Base-by-base conservation (phyloP, 1,140 invertebrate genomes). In the Hypothenemus hampei region DNA sequence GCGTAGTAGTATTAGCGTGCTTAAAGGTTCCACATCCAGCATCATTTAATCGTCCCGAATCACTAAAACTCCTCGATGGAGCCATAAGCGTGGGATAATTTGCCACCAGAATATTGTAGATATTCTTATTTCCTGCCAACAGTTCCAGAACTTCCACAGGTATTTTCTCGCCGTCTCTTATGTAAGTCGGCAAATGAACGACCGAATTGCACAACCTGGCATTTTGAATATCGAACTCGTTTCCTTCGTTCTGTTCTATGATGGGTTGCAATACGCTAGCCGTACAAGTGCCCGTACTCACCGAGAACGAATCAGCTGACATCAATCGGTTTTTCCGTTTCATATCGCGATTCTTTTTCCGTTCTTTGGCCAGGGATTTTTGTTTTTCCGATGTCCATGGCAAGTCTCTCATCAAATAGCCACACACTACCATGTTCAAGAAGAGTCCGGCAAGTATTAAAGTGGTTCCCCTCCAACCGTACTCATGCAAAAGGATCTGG, bases 381-480 rank as follows among this genome's bases (percentile, higher is more conserved):
- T 76, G 75, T 68, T 81, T 84, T 0, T 78, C 77, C 0, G 81
- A 77, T 0, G 85, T 86, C 84, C 85, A 87, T 3, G 84, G 82
- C 13, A 91, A 73, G 63, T 93, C 89, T 44, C 86, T 72, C 83
- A 93, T 92, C 3, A 93, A 70, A 23, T 84, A 79, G 0, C 91
- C 93, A 69, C 90, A 96, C 0, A 93, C 87, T 19, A 85, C 84
- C 62, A 95, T 81, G 70, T 93, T 92, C 2, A 95, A 73, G 63
- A 93, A 91, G 5, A 91, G 71, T 6, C 91, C 91, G 0, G 89
- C 83, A 4, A 94, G 69, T 36, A 94, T 85, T 1, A 93, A 69
- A 0, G 88, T 86, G 0, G 84, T 84, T 0, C 89, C 90, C 36
- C 89, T 74, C 91, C 92, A 96, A 0, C 86, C 86, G 67, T 91